Conservation (phyloP, 2,113 vertebrate genomes). For the Corythaixoides concolor region DNA sequence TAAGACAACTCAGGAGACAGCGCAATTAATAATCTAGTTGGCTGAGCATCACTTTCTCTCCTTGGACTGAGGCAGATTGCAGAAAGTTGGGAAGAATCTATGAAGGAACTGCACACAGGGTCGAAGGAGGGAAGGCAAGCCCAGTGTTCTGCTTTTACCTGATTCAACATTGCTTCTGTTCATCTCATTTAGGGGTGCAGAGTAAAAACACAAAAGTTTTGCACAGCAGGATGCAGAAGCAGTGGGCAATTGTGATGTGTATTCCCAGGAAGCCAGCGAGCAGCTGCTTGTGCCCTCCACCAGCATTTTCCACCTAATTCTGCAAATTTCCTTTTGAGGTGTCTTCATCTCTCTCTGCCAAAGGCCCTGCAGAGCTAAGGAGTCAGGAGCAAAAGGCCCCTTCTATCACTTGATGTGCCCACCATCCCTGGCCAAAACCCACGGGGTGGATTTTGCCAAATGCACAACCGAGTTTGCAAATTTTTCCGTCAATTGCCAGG, state of each 20-base stretch:
- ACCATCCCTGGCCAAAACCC: neutral
- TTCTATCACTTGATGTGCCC: neutral
- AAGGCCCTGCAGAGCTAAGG: neutral
- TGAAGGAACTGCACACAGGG: neutral
- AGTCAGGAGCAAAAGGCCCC: neutral
- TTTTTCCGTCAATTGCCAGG: neutral
- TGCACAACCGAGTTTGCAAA: rapidly evolving
- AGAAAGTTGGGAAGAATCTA: neutral
- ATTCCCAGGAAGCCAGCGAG: neutral
- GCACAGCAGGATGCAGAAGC: neutral
- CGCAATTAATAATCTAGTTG: neutral
- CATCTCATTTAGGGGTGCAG: neutral
- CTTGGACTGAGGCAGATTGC: neutral
- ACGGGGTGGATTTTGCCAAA: neutral
- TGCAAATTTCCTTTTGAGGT: neutral
- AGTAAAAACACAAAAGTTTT: neutral
- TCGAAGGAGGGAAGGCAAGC: neutral
- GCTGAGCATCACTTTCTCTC: neutral
- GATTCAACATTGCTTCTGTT: neutral
- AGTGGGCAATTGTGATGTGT: neutral
- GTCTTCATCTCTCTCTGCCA: neutral
- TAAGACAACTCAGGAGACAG: neutral
- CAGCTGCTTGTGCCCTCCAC: neutral
- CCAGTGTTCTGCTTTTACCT: neutral
- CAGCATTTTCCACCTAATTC: neutral